Evolutionary conservation across 1,140 invertebrate genomes (phyloP), one percentile per base, ranked within the genome.

Genomic region (Drosophila truncata): DNA sequence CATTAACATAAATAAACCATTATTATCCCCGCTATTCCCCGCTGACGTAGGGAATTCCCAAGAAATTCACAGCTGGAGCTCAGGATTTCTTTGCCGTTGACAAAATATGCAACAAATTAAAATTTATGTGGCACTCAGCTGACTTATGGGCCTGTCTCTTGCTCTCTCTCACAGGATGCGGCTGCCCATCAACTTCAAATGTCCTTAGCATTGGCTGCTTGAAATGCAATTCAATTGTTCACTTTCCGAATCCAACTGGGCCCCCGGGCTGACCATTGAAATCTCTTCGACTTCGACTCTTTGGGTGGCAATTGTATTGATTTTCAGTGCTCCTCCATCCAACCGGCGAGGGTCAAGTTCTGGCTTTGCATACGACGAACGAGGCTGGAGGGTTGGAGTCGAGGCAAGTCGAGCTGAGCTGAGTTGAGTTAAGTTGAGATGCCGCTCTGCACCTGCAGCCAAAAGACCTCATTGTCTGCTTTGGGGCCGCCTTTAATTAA

Each of bases 71-170:
- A 92, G 91, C 91, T 92, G 91, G 91, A 92, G 69, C 29, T 23
- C 29, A 20, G 13, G 57, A 54, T 20, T 44, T 72, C 65, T 57
- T 86, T 79, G 81, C 77, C 77, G 90, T 91, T 92, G 91, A 92
- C 91, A 92, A 92, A 92, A 92, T 92, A 91, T 92, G 84, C 91
- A 92, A 92, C 91, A 92, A 92, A 92, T 92, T 92, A 92, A 92
- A 92, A 92, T 91, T 91, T 91, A 91, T 91, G 82, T 91, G 88
- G 73, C 52, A 69, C 67, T 66, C 42, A 71, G 71, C 61, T 88
- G 83, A 88, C 76, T 88, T 87, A 87, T 88, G 77, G 76, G 39
- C 11, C 60, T 75, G 25, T 46, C 44, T 65, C 20, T 33, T 18
- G 46, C 37, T 60, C 16, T 59, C 16, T 59, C 20, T 59, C 71